These are phyloP conservation scores for Enteromius radiatus DNA, from an alignment of 2,797 vertebrate genomes.

Conservation along the genomic window DNA sequence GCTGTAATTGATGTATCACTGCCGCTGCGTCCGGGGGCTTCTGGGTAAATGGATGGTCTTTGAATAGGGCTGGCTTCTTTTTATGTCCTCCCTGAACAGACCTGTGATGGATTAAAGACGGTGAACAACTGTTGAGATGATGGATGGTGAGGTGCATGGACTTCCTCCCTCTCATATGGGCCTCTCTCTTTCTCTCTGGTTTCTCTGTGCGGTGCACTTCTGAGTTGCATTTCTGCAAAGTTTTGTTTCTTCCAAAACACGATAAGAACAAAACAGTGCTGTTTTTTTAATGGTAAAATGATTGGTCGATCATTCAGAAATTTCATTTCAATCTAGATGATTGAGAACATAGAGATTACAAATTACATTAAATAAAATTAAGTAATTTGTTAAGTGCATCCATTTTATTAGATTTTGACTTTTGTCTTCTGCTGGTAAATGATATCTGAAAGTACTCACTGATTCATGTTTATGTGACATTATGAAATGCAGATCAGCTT, in stretches of 20 bases:
- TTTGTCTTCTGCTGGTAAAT: neutral
- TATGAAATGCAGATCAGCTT: neutral
- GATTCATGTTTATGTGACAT: neutral
- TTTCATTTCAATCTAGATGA: neutral
- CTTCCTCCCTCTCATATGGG: constrained; percentile 28
- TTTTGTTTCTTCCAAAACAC: neutral
- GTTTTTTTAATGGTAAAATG: neutral
- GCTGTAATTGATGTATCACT: constrained; percentile 31
- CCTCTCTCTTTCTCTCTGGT: neutral
- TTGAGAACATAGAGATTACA: neutral
- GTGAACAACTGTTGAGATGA: constrained; percentile 36
- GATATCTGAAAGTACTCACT: neutral
- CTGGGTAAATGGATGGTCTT: constrained; percentile 37
- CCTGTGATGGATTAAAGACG: constrained; percentile 21
- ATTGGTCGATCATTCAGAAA: neutral
- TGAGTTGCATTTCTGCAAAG: neutral
- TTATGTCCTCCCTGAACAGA: constrained; percentile 31
- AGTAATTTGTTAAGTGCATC: neutral
- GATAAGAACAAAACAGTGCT: neutral
- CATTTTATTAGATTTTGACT: neutral
- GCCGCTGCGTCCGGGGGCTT: neutral
- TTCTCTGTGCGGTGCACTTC: neutral
- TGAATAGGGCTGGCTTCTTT: constrained; percentile 44
- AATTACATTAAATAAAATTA: too few species aligned
- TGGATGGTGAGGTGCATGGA: constrained; percentile 35